A percentile compares a stretch with the other conserved stretches of the same genome.
These are phyloP conservation scores for Eospalax fontanierii DNA, from an alignment of 2,797 vertebrate species.

Conservation along the genomic window DNA sequence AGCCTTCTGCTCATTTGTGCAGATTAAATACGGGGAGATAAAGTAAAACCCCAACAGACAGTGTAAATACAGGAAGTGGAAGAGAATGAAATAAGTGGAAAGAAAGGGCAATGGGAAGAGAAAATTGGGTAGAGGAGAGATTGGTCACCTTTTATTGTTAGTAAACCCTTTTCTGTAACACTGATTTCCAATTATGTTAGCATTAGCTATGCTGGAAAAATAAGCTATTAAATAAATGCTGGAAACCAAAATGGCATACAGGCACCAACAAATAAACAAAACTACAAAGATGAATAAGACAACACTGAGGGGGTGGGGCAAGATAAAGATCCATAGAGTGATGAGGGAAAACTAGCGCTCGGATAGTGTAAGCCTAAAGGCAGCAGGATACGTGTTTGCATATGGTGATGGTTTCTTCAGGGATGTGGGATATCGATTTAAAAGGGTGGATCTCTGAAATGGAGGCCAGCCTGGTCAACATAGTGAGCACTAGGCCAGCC, in stretches of 20 bases:
- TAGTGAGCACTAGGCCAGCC: too few species aligned
- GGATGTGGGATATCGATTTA: neutral
- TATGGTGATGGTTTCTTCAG: neutral
- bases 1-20: neutral
- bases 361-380: neutral
- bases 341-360: neutral
- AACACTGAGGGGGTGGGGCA: neutral
- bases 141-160: neutral
- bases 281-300: neutral
- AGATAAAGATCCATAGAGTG: neutral
- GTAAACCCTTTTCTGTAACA: neutral
- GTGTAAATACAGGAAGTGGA: neutral
- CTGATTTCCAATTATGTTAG: neutral
- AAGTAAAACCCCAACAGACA: neutral
- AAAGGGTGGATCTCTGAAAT: too few species aligned
- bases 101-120: neutral
- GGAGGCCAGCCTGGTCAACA: too few species aligned
- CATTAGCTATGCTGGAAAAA: neutral
- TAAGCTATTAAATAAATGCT: neutral
- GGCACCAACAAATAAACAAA: neutral
- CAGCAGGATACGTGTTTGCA: neutral
- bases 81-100: neutral
- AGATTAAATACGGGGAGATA: neutral
- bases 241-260: neutral
- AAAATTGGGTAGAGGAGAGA: neutral